Conservation (phyloP, 2,797 vertebrate species). For the Parotocinclus haroldoi region DNA sequence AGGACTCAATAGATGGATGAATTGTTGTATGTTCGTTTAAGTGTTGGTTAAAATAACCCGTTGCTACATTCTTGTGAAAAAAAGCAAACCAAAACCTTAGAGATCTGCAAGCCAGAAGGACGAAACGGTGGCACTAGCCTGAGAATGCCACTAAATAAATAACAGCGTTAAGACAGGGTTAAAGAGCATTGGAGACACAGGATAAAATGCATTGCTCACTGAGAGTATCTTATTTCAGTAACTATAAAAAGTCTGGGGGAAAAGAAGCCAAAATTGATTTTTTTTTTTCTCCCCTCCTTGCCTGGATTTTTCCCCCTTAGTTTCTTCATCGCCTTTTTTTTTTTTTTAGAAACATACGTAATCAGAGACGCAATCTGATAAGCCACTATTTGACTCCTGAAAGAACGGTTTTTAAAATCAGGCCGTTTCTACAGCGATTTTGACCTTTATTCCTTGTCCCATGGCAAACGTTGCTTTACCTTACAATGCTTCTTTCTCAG, state of each 20-base stretch:
- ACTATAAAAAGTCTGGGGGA: slow-evolving; percentile 48
- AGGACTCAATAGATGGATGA: too few species aligned
- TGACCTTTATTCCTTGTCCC: slow-evolving; percentile 33
- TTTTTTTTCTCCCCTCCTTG: slow-evolving; percentile 35
- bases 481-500: slow-evolving; percentile 2
- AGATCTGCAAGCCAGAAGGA: slow-evolving; percentile 25
- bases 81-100: slow-evolving; percentile 1
- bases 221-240: slow-evolving; percentile 44
- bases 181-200: slow-evolving; percentile 21
- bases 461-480: slow-evolving; percentile 25
- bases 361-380: slow-evolving; percentile 64
- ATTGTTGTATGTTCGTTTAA: too few species aligned
- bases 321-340: slow-evolving; percentile 47
- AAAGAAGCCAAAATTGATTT: slow-evolving; percentile 46
- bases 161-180: slow-evolving; percentile 33
- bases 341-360: slow-evolving; percentile 54
- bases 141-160: slow-evolving; percentile 27
- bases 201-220: slow-evolving; percentile 33
- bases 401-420: slow-evolving; percentile 9
- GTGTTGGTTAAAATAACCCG: too few species aligned
- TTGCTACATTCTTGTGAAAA: background rate
- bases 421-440: slow-evolving; percentile 10
- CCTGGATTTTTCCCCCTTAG: slow-evolving; percentile 50
- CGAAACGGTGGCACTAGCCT: slow-evolving; percentile 29
- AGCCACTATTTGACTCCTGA: slow-evolving; percentile 34